Percentiles rank a stretch among this genome's conserved stretches.
Evolutionary conservation across 2,113 vertebrate genomes (phyloP).

Genomic region (Sclerurus mexicanus): DNA sequence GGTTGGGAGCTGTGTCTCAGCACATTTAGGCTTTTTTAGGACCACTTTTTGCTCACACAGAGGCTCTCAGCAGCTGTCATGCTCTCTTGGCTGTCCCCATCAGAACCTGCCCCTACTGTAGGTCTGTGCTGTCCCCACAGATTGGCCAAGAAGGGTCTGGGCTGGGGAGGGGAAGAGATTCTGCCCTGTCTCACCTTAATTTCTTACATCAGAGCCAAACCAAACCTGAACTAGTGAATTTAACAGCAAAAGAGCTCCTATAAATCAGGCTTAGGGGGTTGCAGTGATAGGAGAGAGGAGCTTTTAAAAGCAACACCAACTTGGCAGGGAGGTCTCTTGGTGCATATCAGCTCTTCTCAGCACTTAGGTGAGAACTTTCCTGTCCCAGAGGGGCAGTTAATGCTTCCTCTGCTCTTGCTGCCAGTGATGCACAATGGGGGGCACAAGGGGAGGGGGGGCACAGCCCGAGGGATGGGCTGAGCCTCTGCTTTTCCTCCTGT

Average conservation of each 20-base stretch:
- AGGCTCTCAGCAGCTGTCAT: accelerated
- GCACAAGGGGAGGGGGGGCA: too few species aligned
- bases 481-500: not conserved
- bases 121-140: not conserved
- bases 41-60: not conserved
- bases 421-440: not conserved
- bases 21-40: not conserved
- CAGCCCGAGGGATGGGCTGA: accelerated
- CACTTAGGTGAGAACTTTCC: not conserved
- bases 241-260: not conserved
- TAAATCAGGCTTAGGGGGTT: not conserved
- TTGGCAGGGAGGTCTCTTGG: not conserved
- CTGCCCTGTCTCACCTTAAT: not conserved
- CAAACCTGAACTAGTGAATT: not conserved
- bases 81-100: not conserved
- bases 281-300: not conserved
- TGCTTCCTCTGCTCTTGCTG: not conserved
- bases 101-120: not conserved
- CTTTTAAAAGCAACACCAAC: not conserved
- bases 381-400: not conserved
- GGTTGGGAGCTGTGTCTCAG: not conserved
- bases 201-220: not conserved
- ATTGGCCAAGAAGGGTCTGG: not conserved
- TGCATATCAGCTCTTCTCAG: not conserved
- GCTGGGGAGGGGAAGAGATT: not conserved